Evolutionary conservation across 2,888 invertebrate genomes (phyloP).

Genomic region (Xestoiulus laeticollis): DNA sequence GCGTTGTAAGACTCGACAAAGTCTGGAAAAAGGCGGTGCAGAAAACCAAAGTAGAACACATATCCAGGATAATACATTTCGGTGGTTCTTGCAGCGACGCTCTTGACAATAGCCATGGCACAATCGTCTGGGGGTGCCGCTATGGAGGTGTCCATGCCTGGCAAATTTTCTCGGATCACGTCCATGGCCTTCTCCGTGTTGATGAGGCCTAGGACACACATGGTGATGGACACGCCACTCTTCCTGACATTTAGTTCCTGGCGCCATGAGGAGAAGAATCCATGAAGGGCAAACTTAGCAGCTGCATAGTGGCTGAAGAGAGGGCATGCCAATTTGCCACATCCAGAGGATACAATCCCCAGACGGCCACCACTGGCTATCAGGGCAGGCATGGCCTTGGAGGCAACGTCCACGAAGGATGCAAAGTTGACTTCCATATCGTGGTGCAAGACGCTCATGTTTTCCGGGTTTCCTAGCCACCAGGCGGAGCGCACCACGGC

Average conservation of each 20-base stretch:
- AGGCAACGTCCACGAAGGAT: constrained; percentile 41
- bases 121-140: neutral
- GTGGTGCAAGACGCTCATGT: neutral
- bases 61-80: constrained; percentile 9
- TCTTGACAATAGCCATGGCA: constrained; percentile 28
- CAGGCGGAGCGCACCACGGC: neutral
- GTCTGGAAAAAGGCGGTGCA: neutral
- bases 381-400: neutral
- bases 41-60: neutral
- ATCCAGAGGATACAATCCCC: constrained; percentile 17
- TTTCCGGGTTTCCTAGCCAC: constrained; percentile 32
- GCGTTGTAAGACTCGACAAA: neutral
- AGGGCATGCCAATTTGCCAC: neutral
- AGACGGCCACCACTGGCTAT: neutral
- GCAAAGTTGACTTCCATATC: constrained; percentile 39
- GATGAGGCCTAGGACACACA: constrained; percentile 43
- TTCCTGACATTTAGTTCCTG: neutral
- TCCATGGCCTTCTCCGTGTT: neutral
- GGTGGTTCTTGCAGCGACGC: neutral
- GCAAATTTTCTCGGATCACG: neutral
- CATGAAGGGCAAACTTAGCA: constrained; percentile 28
- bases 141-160: neutral
- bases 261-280: constrained; percentile 36
- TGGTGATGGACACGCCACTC: neutral
- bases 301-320: constrained; percentile 23